A percentile compares a stretch with the other conserved stretches of the same genome.
Conservation (phyloP, 23 tunicate genomes). For the Trididemnum nubilum region DNA sequence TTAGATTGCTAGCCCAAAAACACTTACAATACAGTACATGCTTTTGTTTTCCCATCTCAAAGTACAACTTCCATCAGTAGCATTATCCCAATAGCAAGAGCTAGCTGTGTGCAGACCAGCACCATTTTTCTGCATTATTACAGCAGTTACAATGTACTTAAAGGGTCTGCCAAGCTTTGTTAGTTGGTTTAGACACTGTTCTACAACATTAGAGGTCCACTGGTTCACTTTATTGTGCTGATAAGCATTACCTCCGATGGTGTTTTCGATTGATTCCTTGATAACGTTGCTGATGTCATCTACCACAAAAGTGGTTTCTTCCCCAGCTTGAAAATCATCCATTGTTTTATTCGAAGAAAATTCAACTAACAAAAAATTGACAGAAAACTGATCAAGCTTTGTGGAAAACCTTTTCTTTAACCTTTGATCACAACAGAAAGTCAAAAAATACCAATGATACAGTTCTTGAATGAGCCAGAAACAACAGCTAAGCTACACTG, state of each 20-base stretch:
- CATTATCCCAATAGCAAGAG: constrained; percentile 99
- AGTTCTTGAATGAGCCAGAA: too few species aligned
- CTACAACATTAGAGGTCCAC: constrained; percentile 97
- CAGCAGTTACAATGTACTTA: constrained; percentile 99
- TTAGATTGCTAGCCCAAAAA: constrained; percentile 96
- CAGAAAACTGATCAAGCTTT: too few species aligned
- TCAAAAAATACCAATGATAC: too few species aligned
- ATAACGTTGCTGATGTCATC: constrained; percentile 98
- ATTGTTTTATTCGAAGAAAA: constrained; percentile 36
- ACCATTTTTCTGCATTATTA: constrained; percentile 98
- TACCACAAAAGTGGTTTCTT: constrained; percentile 98
- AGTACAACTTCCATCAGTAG: constrained; percentile 99
- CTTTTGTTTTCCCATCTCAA: constrained; percentile 99
- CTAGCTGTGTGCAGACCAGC: constrained; percentile 99
- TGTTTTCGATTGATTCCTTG: constrained; percentile 97
- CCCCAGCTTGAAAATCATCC: constrained; percentile 97
- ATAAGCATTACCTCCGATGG: constrained; percentile 98
- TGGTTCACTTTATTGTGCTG: constrained; percentile 96
- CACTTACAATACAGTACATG: constrained; percentile 99
- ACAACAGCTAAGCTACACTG: too few species aligned
- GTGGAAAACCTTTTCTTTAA: too few species aligned
- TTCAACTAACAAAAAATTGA: too few species aligned
- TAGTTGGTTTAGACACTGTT: constrained; percentile 87
- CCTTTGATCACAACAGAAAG: too few species aligned
- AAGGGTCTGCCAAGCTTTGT: constrained; percentile 91